Evolutionary conservation across 2,113 vertebrate genomes (phyloP).

Genomic region (Takifugu bimaculatus): DNA sequence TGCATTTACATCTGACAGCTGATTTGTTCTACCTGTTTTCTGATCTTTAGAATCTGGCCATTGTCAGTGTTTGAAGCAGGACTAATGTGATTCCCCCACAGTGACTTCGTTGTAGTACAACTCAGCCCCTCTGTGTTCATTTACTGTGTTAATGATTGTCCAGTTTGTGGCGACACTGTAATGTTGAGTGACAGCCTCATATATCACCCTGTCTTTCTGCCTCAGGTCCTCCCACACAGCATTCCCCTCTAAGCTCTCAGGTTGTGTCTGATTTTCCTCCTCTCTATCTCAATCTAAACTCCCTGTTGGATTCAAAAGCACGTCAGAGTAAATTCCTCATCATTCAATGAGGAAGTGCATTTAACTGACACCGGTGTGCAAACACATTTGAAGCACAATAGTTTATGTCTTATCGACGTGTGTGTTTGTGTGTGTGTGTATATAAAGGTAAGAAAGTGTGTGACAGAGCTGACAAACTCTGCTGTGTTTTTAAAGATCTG

Average conservation of each 20-base stretch:
- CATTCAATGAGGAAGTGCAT: slow-evolving; percentile 66
- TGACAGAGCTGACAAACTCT: slow-evolving; percentile 9
- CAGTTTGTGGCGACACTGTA: slow-evolving; percentile 39
- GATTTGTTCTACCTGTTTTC: too few species aligned
- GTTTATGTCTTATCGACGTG: slow-evolving; percentile 58
- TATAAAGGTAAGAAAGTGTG: slow-evolving; percentile 6
- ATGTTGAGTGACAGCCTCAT: slow-evolving; percentile 53
- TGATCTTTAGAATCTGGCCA: not conserved
- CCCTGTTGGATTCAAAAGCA: slow-evolving; percentile 48
- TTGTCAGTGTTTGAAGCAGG: slow-evolving; percentile 4
- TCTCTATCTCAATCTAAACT: slow-evolving; percentile 63
- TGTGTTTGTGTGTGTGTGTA: slow-evolving; percentile 55
- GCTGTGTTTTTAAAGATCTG: slow-evolving; percentile 25
- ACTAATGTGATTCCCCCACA: slow-evolving; percentile 24
- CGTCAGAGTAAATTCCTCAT: slow-evolving; percentile 64
- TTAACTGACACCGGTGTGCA: slow-evolving; percentile 55
- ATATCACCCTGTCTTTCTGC: slow-evolving; percentile 21
- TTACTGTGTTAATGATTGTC: slow-evolving; percentile 57
- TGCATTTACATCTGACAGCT: too few species aligned
- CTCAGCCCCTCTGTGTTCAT: slow-evolving; percentile 34
- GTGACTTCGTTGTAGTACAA: slow-evolving; percentile 6
- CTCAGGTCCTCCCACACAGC: slow-evolving; percentile 6
- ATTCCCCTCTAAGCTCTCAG: slow-evolving; percentile 31
- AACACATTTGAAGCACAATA: slow-evolving; percentile 54
- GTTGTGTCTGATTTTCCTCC: slow-evolving; percentile 39